A percentile compares a stretch with the other conserved stretches of the same genome.
Evolutionary conservation across 2,797 vertebrate species (phyloP).

Genomic region (Sebastes cheni): DNA sequence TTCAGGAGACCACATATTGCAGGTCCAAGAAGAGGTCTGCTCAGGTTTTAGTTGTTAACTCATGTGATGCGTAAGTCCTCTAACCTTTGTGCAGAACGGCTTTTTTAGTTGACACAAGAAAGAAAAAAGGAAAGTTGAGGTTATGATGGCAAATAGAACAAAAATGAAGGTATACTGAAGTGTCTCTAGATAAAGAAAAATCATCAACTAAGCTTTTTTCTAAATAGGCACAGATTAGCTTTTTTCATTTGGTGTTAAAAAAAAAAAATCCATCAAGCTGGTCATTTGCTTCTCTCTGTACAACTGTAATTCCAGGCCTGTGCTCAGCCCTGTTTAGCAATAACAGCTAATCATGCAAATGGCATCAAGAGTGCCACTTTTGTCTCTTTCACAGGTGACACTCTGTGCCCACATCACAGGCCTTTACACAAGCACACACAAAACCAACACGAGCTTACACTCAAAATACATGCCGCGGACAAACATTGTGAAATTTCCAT

Average conservation of each 20-base stretch:
- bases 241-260: neutral
- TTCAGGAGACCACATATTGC: conserved; percentile 35
- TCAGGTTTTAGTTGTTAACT: conserved; percentile 25
- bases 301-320: conserved; percentile 52
- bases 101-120: neutral
- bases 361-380: conserved; percentile 60
- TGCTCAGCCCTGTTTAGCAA: conserved; percentile 43
- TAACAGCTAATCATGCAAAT: conserved; percentile 78
- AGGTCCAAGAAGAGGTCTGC: conserved; percentile 10
- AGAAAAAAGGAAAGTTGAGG: neutral
- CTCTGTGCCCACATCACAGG: neutral
- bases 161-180: neutral
- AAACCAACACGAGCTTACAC: conserved; percentile 11
- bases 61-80: conserved; percentile 5
- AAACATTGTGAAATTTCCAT: conserved; percentile 46
- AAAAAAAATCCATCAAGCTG: conserved; percentile 12
- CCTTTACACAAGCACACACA: conserved; percentile 6
- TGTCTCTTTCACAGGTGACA: conserved; percentile 57
- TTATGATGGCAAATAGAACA: neutral
- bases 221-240: conserved; percentile 13
- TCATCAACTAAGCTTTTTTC: neutral
- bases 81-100: neutral
- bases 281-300: conserved; percentile 33
- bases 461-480: conserved; percentile 16
- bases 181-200: neutral